Evolutionary conservation across 2,888 invertebrate species (phyloP), one percentile per base, ranked within the genome.

Genomic region (Ennomos fuscantarius): DNA sequence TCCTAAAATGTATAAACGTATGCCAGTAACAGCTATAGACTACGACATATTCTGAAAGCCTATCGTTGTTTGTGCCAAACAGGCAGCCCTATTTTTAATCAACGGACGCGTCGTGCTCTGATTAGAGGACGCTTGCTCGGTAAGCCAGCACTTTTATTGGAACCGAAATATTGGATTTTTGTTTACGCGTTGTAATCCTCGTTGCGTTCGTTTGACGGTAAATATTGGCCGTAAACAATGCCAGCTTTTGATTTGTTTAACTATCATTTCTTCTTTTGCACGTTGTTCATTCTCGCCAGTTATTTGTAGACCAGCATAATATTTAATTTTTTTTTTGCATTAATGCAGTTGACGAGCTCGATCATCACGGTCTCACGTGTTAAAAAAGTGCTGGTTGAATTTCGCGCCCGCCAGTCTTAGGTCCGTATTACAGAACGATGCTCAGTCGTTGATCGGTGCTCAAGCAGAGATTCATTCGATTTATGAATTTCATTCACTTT

Each of bases 71-170:
- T 61, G 61, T 55, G 45, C 48, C 42, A 56, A 56, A 66, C 61
- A 40, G 43, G 34, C 53, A 55, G 15, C 60, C 66, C 63, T 63
- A 60, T 67, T 69, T 69, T 65, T 63, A 67, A 69, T 69, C 66
- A 66, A 69, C 63, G 60, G 57, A 52, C 41, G 48, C 45, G 41
- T 44, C 43, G 55, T 44, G 53, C 65, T 62, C 60, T 67, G 67
- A 67, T 69, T 67, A 66, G 67, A 64, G 66, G 56, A 55, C 62
- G 60, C 45, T 55, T 63, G 67, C 60, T 59, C 66, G 58, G 58
- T 59, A 59, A 60, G 56, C 64, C 64, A 55, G 56, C 57, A 54
- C 55, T 61, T 65, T 66, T 66, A 63, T 62, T 63, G 55, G 61
- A 62, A 54, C 60, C 60, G 59, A 66, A 68, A 60, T 63, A 56